Base-by-base conservation (phyloP, 1,140 invertebrate genomes). In the Pseudomyrmex cubaensis region DNA sequence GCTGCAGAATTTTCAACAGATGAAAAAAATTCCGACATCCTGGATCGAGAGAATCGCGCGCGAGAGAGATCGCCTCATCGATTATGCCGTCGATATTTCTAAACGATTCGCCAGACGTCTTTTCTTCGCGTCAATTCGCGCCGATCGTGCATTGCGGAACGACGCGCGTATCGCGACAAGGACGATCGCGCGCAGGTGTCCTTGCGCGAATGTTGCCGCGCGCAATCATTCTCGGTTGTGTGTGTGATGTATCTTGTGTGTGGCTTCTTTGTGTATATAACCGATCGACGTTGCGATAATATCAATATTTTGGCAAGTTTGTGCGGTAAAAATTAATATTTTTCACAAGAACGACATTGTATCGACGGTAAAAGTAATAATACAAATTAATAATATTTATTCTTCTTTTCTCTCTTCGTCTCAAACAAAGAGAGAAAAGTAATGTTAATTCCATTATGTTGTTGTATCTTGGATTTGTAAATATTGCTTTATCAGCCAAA, bases 21-120 rank as follows among this genome's bases (percentile, higher is more conserved):
- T 76, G 15, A 83, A 86, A 83, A 85, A 87, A 82, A 85, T 78
- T 86, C 84, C 61, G 20, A 10, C 76, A 52, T 50, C 35, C 35
- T 35, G 35, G 0, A 35, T 35, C 35, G 5, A 35, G 35, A 35
- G 35, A 35, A 35, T 35, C 5, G 35, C 35, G 35, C 35, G 35
- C 35, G 35, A 35, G 35, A 35, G 35, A 35, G 35, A 35, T 35
- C 25, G 25, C 25, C 2, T 25, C 3, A 25, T 25, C 35, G 35
- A 35, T 35, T 17, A 17, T 22, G 25, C 12, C 46, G 15, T 10
- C 59, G 35, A 69, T 69, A 78, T 59, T 25, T 12, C 54, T 48
- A 48, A 59, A 59, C 20, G 25, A 80, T 50, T 15, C 15, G 20
- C 4, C 22, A 25, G 22, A 25, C 25, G 25, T 0, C 15, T n/a